These are phyloP conservation scores for Arothron firmamentum DNA, from an alignment of 2,113 vertebrate species.

Conservation along the genomic window DNA sequence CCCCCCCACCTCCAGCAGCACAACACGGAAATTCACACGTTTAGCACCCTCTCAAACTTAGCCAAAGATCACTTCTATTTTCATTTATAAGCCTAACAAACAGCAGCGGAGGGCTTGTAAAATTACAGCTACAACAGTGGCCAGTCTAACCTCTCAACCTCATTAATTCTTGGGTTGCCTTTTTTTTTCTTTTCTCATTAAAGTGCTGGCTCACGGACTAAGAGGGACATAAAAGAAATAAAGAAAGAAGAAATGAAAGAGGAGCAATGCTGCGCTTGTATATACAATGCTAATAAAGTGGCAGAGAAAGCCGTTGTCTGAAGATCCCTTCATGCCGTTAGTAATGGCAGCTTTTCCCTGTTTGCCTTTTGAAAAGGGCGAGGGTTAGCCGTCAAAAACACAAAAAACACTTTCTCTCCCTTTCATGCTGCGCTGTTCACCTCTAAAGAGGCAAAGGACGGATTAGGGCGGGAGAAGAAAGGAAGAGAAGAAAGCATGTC, in stretches of 20 bases:
- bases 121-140: slow-evolving; percentile 28
- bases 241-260: slow-evolving; percentile 44
- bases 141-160: slow-evolving; percentile 44
- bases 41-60: slow-evolving; percentile 43
- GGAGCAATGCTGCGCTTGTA: slow-evolving; percentile 36
- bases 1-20: slow-evolving; percentile 26
- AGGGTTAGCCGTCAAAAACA: slow-evolving; percentile 70
- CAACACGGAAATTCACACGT: slow-evolving; percentile 59
- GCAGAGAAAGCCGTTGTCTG: slow-evolving; percentile 62
- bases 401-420: slow-evolving; percentile 68
- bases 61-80: slow-evolving; percentile 49
- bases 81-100: slow-evolving; percentile 12
- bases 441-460: slow-evolving; percentile 69
- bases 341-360: slow-evolving; percentile 68
- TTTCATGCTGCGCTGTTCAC: slow-evolving; percentile 66
- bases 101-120: slow-evolving; percentile 10
- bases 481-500: slow-evolving; percentile 62
- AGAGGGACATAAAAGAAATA: slow-evolving; percentile 39
- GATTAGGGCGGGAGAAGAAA: slow-evolving; percentile 65
- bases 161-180: slow-evolving; percentile 47
- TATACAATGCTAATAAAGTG: slow-evolving; percentile 60
- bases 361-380: slow-evolving; percentile 67
- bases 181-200: slow-evolving; percentile 32
- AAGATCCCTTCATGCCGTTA: slow-evolving; percentile 51
- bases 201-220: slow-evolving; percentile 41